Base-by-base conservation (phyloP, 35 echinoderm and acorn worm species). In the Apostichopus parvimensis region DNA sequence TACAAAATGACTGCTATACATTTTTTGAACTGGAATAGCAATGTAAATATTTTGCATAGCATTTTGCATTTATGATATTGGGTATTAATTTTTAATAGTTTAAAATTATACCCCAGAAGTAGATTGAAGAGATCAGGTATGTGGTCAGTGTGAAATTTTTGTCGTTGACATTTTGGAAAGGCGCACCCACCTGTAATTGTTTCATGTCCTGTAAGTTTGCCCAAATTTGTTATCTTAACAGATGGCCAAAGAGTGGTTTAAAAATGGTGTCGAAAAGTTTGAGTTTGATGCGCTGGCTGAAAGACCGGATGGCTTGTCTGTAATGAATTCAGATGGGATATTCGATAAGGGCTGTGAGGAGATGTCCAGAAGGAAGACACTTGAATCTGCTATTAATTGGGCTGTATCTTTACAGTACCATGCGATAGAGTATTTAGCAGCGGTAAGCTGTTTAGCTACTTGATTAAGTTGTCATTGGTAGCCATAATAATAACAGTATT, bases 261-360 rank as follows among this genome's bases (percentile, higher is more conserved):
- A 92, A 17, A 55, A 78, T 9, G 94, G 94, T 53, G 56, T 95
- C 10, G 84, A 87, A 34, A 70, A 85, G 61, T 91, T 87, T 79
- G 90, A 95, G 80, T 82, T 95, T 83, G 94, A 95, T 53, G 90
- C 84, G 9, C 55, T 95, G 68, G 83, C 90, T 6, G 94, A 95
- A 75, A 86, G 91, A 53, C 94, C 81, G 3, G 90, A 91, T 45
- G 94, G 94, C 2, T 73, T 95, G 53, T 58, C 91, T 0, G 82
- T 91, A 15, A 92, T 95, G 94, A 76, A 56, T 18, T 87, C 78
- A 55, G 62, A 77, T 17, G 79, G 80, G 5, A 68, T 87, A 15
- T 92, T 92, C 70, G 26, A 22, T 7, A 6, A 4, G 45, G 89
- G 89, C 18, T 77, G 55, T 26, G 11, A 57, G 22, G 89, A 91